Base-by-base conservation (phyloP, 2,113 vertebrate species). In the Pionites leucogaster region DNA sequence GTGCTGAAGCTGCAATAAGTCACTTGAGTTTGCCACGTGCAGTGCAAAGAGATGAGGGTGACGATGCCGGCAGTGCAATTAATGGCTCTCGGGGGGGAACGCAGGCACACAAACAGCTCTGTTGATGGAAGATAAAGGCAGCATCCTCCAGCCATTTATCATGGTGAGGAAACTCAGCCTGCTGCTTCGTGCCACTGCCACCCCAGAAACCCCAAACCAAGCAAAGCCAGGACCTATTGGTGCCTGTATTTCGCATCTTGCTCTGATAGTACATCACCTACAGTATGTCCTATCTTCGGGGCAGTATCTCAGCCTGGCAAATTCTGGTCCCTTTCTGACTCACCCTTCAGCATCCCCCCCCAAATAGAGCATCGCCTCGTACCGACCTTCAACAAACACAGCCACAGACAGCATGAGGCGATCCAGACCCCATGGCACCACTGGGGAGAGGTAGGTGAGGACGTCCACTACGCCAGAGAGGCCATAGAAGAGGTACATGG, bases 401-500 rank as follows among this genome's bases (percentile, higher is more conserved):
- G 99, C 98, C 62, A 99, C 0, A 0, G 99, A 98, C 17, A 99
- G 91, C 46, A 95, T 86, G 16, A 99, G 81, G 60, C 98, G 98
- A 91, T 99, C 99, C 11, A 99, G 57, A 4, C 99, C 98, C 52
- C 17, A 20, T 0, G 99, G 99, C 33, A 98, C 52, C 25, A 52
- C 76, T 57, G 72, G 94, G 42, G 83, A 90, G 33, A 93, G 11
- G 23, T 83, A 95, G 31, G 96, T 98, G 88, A 98, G 76, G 83
- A 99, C 86, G 9, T 99, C 97, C 4, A 97, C 92, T 10, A 98
- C 53, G 16, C 99, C 99, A 0, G 98, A 98, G 81, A 99, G 97
- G 4, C 98, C 98, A 3, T 98, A 99, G 98, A 99, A 99, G 23
- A 99, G 97, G 95, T 99, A 99, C 99, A 99, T 99, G 77, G 99